Conservation (phyloP, 2,888 invertebrate genomes). For the Gasteruption jaculator region DNA sequence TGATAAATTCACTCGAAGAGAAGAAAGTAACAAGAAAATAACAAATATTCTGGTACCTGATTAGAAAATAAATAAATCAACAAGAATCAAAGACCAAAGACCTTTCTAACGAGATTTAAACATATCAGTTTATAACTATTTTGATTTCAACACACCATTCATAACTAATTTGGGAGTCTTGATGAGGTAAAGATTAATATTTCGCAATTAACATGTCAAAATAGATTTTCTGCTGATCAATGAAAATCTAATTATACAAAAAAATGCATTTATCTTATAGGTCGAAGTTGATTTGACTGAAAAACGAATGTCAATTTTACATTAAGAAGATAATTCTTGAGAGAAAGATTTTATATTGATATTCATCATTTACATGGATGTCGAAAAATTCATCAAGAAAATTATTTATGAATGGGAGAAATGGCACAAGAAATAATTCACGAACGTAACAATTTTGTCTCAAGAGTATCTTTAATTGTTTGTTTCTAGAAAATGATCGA, state of each 20-base stretch:
- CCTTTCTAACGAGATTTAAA: constrained; percentile 51
- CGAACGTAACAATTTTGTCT: constrained; percentile 14
- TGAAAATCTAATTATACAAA: not conserved
- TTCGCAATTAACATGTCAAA: constrained; percentile 10
- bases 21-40: no score
- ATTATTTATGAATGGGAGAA: constrained; percentile 46
- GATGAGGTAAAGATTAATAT: constrained; percentile 40
- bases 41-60: no score
- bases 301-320: not conserved
- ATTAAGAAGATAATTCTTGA: no score
- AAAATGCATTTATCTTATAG: constrained; percentile 10
- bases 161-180: constrained; percentile 52
- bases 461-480: constrained; percentile 33
- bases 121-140: no score
- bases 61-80: no score
- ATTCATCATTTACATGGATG: no score
- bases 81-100: constrained; percentile 11
- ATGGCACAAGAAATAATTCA: no score
- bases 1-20: no score
- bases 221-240: not conserved
- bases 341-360: no score
- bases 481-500: constrained; percentile 46
- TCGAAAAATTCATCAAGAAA: constrained; percentile 10
- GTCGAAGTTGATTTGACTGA: not conserved
- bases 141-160: constrained; percentile 38